phyloP scores from a whole-genome alignment of 2,888 invertebrate species.

The Arrhopalites spinosus region DNA sequence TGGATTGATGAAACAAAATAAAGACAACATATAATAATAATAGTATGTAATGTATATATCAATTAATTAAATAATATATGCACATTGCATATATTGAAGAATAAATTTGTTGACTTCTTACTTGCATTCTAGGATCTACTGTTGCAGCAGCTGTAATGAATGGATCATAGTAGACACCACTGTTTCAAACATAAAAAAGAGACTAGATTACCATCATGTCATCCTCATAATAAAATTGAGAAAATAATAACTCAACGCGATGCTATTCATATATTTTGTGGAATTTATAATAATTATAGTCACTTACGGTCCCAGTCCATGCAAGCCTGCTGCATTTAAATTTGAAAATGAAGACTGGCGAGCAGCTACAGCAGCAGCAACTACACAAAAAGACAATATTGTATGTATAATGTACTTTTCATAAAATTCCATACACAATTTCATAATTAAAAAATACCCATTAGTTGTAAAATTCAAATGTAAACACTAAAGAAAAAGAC shows the following conservation, averaged over 20 bases:
- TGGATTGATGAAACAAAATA: background rate
- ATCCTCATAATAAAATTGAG: background rate
- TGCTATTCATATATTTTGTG: background rate
- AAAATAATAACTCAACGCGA: background rate
- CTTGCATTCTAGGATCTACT: slow-evolving; percentile 58
- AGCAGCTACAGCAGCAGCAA: slow-evolving; percentile 70
- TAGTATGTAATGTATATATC: background rate
- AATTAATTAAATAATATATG: too few species aligned
- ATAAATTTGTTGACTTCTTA: slow-evolving; percentile 29
- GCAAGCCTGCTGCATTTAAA: slow-evolving; percentile 61
- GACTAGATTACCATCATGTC: background rate
- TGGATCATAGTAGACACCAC: slow-evolving; percentile 93
- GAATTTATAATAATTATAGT: background rate
- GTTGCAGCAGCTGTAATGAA: slow-evolving; percentile 87
- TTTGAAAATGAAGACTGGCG: slow-evolving; percentile 71
- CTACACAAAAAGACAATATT: slow-evolving; percentile 57
- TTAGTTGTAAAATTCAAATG: too few species aligned
- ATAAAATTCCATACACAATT: too few species aligned
- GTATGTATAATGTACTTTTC: too few species aligned
- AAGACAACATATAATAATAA: background rate
- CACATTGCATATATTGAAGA: background rate
- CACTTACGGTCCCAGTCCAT: slow-evolving; percentile 56
- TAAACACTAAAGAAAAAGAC: too few species aligned
- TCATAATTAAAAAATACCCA: too few species aligned
- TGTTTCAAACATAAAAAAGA: slow-evolving; percentile 59